Evolutionary conservation across 2,797 vertebrate genomes (phyloP).

Genomic region (Tauraco hartlaubi): DNA sequence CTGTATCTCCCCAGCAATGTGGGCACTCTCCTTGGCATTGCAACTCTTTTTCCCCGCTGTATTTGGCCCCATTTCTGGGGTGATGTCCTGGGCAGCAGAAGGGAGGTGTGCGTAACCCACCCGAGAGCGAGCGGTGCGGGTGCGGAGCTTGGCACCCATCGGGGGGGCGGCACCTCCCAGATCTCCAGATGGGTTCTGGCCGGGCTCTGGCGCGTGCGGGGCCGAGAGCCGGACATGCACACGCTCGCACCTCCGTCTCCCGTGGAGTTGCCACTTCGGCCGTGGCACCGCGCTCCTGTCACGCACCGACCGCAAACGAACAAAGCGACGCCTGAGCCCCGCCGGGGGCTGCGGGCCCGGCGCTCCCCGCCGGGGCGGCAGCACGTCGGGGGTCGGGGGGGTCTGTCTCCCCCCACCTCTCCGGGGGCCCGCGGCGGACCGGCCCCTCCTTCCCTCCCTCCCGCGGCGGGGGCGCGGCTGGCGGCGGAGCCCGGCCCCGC

Average conservation of each 20-base stretch:
- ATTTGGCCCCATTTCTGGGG: neutral
- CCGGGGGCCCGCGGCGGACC: neutral
- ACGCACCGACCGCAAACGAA: neutral
- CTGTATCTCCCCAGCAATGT: neutral
- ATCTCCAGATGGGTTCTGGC: neutral
- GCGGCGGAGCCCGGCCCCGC: conserved; percentile 15
- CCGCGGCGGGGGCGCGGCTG: too few relatives aligned
- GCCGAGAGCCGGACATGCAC: neutral
- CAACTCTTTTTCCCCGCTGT: accelerated
- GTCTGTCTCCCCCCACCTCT: neutral
- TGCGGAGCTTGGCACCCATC: neutral
- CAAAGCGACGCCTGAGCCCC: neutral
- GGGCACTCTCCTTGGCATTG: neutral
- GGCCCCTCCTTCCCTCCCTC: neutral
- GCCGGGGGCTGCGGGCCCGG: too few relatives aligned
- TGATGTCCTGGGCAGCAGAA: neutral
- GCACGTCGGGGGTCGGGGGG: neutral
- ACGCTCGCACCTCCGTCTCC: neutral
- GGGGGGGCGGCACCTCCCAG: neutral
- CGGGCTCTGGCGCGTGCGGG: too few relatives aligned
- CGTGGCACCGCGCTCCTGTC: neutral
- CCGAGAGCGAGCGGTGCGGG: neutral
- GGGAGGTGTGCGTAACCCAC: neutral
- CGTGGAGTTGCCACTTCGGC: neutral
- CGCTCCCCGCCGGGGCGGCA: neutral